These are phyloP conservation scores for Aporophyla nigra DNA, from an alignment of 2,888 invertebrate species.

Conservation along the genomic window DNA sequence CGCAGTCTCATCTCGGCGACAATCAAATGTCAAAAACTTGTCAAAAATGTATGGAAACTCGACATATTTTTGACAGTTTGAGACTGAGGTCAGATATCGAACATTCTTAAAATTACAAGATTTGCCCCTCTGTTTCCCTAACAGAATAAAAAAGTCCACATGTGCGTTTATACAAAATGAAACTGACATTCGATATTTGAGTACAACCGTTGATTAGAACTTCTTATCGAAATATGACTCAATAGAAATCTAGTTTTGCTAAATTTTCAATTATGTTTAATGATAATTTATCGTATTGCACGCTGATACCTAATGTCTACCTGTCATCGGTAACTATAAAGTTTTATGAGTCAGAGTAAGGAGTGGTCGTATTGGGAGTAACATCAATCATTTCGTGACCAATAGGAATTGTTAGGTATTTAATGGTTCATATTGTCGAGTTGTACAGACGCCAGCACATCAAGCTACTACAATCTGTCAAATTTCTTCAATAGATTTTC, in stretches of 20 bases:
- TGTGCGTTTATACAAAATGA: neutral
- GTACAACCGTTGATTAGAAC: no score
- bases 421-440: constrained; percentile 56
- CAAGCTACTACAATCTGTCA: no score
- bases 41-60: no score
- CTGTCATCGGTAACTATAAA: constrained; percentile 62
- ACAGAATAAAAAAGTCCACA: neutral
- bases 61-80: no score
- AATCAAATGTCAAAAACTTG: no score
- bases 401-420: constrained; percentile 68
- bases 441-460: no score
- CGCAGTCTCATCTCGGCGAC: no score
- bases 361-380: constrained; percentile 62
- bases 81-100: no score
- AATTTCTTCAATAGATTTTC: no score
- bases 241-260: constrained; percentile 54
- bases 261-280: constrained; percentile 63
- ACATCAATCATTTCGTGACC: constrained; percentile 50
- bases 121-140: neutral
- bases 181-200: constrained; percentile 18
- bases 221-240: constrained; percentile 16
- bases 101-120: no score
- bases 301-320: constrained; percentile 53
- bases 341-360: constrained; percentile 64
- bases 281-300: constrained; percentile 63